phyloP scores from a whole-genome alignment of 2,888 invertebrate genomes.

The Lutraria lutraria region DNA sequence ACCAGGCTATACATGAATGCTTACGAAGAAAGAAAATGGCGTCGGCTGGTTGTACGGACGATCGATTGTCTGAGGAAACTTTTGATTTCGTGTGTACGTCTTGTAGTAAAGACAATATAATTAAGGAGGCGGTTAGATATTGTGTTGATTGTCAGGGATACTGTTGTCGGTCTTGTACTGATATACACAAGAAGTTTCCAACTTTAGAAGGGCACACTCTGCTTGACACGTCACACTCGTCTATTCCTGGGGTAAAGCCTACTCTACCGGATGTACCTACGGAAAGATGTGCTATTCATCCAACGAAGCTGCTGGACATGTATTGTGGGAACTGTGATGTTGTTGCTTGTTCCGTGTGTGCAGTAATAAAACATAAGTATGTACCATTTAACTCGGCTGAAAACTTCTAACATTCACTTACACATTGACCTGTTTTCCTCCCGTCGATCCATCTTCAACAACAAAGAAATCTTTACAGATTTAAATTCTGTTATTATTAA shows the following conservation, averaged over 20 bases:
- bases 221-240: neutral
- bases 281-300: conserved; percentile 1
- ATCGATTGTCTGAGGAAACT: neutral
- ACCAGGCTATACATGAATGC: too few relatives aligned
- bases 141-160: neutral
- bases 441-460: too few relatives aligned
- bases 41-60: neutral
- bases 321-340: conserved; percentile 16
- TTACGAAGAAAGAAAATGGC: conserved; percentile 12
- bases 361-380: neutral
- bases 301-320: neutral
- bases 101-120: neutral
- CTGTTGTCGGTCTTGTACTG: neutral
- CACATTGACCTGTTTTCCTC: too few relatives aligned
- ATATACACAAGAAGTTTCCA: neutral
- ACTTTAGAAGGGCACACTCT: conserved; percentile 2
- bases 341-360: conserved; percentile 7
- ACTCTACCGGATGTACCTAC: neutral
- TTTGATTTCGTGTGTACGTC: conserved; percentile 1
- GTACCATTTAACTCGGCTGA: neutral
- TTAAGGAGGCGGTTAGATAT: conserved; percentile 7
- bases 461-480: too few relatives aligned
- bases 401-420: too few relatives aligned
- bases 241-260: neutral
- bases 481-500: too few relatives aligned